Evolutionary conservation across 2,888 invertebrate species (phyloP).

Genomic region (Tubulanus polymorphus): DNA sequence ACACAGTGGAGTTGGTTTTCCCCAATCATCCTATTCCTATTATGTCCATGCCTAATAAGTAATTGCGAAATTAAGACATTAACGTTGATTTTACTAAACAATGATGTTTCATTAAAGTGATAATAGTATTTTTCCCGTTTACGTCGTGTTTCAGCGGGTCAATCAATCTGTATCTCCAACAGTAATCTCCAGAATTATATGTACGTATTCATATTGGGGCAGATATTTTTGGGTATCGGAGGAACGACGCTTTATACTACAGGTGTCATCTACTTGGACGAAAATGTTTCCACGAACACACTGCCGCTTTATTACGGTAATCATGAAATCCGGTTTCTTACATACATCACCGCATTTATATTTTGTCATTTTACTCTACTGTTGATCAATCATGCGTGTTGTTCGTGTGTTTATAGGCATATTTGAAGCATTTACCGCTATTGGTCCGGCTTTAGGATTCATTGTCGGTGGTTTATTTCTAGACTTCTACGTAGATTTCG

Average conservation of each 20-base stretch:
- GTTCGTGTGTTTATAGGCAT: constrained; percentile 27
- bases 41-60: too few species aligned
- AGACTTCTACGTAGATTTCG: constrained; percentile 39
- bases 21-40: too few species aligned
- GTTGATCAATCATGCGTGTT: not conserved
- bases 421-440: constrained; percentile 32
- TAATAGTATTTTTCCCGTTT: too few species aligned
- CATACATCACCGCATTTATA: not conserved
- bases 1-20: too few species aligned
- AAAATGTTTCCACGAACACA: constrained; percentile 80
- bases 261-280: constrained; percentile 82
- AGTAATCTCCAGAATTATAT: constrained; percentile 32
- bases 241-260: constrained; percentile 84
- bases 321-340: constrained; percentile 29
- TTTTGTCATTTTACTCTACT: too few species aligned
- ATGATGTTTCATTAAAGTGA: too few species aligned
- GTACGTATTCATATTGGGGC: constrained; percentile 71
- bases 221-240: constrained; percentile 80
- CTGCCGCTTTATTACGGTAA: constrained; percentile 81
- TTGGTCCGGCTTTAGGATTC: constrained; percentile 46
- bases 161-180: too few species aligned
- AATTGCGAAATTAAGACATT: too few species aligned
- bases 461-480: constrained; percentile 41
- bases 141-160: too few species aligned
- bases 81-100: too few species aligned